Percentiles rank a stretch among this genome's conserved stretches.
phyloP scores from a whole-genome alignment of 2,113 vertebrate species.

The Rhynchopsitta pachyrhyncha region DNA sequence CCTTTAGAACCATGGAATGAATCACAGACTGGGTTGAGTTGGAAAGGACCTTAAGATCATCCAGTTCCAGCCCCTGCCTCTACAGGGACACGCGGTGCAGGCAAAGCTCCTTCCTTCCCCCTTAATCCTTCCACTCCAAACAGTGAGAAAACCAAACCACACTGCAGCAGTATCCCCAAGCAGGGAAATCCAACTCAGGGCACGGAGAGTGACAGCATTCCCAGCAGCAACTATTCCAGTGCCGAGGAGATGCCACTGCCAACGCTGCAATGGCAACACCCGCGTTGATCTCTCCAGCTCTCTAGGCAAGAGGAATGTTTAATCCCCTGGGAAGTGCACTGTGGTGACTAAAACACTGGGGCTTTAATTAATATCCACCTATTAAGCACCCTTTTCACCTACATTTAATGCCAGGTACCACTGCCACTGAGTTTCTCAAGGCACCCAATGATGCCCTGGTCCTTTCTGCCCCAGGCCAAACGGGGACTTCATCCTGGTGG shows the following conservation, averaged over 20 bases:
- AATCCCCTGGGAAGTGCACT: not conserved
- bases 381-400: not conserved
- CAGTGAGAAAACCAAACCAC: not conserved
- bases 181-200: not conserved
- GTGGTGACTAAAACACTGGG: not conserved
- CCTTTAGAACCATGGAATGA: not conserved
- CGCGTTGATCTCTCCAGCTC: fast-evolving
- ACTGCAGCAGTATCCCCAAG: not conserved
- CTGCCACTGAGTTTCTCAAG: not conserved
- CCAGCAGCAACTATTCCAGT: not conserved
- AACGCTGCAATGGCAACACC: fast-evolving
- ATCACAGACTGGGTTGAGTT: not conserved
- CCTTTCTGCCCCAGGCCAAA: not conserved
- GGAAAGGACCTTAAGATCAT: not conserved
- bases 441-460: not conserved
- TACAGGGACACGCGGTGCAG: not conserved
- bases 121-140: not conserved
- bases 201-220: fast-evolving
- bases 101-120: not conserved
- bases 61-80: not conserved
- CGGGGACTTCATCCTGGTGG: fast-evolving
- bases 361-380: not conserved
- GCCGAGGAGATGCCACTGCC: fast-evolving
- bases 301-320: not conserved
- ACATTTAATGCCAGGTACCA: not conserved